Conservation (phyloP, 1,140 invertebrate genomes). For the Mamestra configurata region DNA sequence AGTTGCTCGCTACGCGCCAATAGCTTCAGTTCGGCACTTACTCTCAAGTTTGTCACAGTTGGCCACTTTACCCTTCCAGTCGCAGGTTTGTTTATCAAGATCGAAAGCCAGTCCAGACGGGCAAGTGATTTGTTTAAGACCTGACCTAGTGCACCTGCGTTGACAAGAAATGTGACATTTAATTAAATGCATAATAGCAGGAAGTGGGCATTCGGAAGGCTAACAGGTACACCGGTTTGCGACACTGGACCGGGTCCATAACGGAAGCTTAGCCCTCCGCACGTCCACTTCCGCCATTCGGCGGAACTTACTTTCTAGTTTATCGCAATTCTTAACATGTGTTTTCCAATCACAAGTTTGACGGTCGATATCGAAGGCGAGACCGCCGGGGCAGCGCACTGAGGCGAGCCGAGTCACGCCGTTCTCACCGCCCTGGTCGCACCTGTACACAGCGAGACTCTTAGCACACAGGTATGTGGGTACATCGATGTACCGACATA, state of each 20-base stretch:
- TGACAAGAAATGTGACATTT: conserved; percentile 85
- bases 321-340: conserved; percentile 98
- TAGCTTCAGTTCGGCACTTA: conserved; percentile 92
- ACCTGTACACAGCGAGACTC: conserved; percentile 90
- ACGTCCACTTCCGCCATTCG: conserved; percentile 76
- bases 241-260: conserved; percentile 54
- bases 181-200: conserved; percentile 70
- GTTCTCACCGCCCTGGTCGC: conserved; percentile 95
- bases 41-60: conserved; percentile 98
- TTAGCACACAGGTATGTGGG: no score
- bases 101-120: conserved; percentile 98
- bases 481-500: no score
- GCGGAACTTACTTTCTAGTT: conserved; percentile 95
- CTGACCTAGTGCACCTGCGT: conserved; percentile 96
- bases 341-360: conserved; percentile 99
- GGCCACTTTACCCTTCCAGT: conserved; percentile 98
- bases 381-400: conserved; percentile 95
- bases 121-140: conserved; percentile 97
- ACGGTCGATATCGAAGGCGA: conserved; percentile 97
- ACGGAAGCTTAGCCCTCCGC: conserved; percentile 79
- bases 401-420: conserved; percentile 95
- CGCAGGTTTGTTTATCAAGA: conserved; percentile 98
- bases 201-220: conserved; percentile 82
- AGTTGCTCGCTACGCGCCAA: conserved; percentile 84
- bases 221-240: conserved; percentile 59